Conservation (phyloP, 1,140 invertebrate genomes). For the Lucilia cuprina region DNA sequence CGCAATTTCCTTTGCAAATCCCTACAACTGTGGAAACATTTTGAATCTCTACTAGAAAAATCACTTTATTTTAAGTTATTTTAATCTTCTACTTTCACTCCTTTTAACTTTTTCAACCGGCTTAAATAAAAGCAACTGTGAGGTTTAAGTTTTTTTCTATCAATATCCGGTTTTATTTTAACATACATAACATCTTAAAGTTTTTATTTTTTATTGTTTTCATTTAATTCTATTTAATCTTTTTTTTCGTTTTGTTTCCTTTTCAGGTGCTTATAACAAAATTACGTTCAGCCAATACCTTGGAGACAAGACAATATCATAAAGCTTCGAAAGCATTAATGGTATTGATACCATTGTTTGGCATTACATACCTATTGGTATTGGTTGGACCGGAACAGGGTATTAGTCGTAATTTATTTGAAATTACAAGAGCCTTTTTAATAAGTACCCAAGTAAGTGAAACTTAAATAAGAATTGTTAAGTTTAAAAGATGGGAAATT, state of each 20-base stretch:
- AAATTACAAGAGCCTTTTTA: constrained; percentile 74
- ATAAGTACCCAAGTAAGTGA: constrained; percentile 83
- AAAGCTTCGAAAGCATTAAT: constrained; percentile 89
- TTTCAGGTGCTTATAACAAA: constrained; percentile 88
- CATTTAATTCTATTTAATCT: not conserved
- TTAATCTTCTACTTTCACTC: no score
- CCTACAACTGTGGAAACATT: no score
- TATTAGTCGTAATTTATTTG: constrained; percentile 71
- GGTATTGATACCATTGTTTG: constrained; percentile 85
- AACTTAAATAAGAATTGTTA: no score
- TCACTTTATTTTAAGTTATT: no score
- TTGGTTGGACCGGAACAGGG: constrained; percentile 76
- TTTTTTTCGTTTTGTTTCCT: not conserved
- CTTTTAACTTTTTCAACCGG: not conserved
- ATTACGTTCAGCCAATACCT: constrained; percentile 81
- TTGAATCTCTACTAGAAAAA: no score
- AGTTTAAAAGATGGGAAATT: no score
- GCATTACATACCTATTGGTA: constrained; percentile 86
- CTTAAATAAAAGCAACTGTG: not conserved
- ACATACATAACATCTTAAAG: not conserved
- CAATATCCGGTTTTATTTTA: not conserved
- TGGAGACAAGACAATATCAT: constrained; percentile 86
- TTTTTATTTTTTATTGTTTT: not conserved
- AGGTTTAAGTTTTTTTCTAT: not conserved
- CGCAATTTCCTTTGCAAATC: no score